phyloP scores from a whole-genome alignment of 2,797 vertebrate genomes.

The Crocodylus rhombifer region DNA sequence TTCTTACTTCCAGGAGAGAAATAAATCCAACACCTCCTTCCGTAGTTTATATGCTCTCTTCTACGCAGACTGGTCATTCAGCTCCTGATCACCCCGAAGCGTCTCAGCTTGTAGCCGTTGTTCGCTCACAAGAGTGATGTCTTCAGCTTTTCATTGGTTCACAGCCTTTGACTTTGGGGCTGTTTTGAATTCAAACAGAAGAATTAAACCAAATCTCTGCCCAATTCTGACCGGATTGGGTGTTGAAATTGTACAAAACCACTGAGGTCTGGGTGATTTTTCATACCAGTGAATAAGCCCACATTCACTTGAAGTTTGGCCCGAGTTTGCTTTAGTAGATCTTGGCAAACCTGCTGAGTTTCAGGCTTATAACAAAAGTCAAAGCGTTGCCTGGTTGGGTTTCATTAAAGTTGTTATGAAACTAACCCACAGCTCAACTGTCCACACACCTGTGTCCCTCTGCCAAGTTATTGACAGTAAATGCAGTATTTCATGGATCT shows the following conservation, averaged over 20 bases:
- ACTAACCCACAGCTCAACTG: background rate
- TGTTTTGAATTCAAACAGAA: background rate
- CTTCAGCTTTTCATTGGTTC: background rate
- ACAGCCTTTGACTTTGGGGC: background rate
- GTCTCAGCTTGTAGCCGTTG: background rate
- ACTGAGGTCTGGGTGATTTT: background rate
- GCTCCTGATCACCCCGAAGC: background rate
- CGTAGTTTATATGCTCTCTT: background rate
- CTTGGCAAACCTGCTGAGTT: background rate
- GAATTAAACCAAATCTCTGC: background rate
- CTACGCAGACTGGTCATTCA: accelerated
- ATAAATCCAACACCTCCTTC: background rate
- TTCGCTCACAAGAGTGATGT: background rate
- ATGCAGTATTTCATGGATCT: background rate
- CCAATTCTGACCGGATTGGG: background rate
- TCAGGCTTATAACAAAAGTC: background rate
- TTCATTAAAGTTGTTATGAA: background rate
- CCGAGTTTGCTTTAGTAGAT: background rate
- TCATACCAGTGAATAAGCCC: background rate
- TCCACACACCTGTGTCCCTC: slow-evolving; percentile 31
- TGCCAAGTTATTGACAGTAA: background rate
- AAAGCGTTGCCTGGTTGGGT: background rate
- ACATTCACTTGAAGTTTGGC: background rate
- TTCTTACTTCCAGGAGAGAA: slow-evolving; percentile 6
- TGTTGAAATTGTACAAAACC: background rate